Base-by-base conservation (phyloP, 2,797 vertebrate genomes). In the Liparis tanakae region DNA sequence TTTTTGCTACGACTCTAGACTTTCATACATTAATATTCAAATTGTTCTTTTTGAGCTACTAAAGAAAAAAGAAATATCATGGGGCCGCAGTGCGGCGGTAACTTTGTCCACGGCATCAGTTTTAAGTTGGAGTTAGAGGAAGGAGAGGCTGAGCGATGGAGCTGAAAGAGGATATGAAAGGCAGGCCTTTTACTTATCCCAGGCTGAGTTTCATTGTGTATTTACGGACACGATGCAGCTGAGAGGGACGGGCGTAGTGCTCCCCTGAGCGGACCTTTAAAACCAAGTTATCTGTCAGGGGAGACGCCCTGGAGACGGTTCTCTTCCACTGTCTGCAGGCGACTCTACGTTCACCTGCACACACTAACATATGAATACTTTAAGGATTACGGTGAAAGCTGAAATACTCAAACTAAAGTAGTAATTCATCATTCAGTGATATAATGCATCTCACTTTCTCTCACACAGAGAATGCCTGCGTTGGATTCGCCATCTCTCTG, bases 401-500 rank as follows among this genome's bases (percentile, higher is more conserved):
- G 14, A 51, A 53, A 53, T 53, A 53, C n/a, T 3, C 1, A 30
- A 53, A 53, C n/a, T 3, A 2, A 22, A 53, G 34, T 17, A 17
- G 10, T 30, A 14, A 55, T 51, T 46, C 53, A 55, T 13, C 46
- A 5, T 9, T 58, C 8, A 8, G 25, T 72, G 34, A 2, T 71
- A 25, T 10, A 14, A n/a, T 67, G 75, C 25, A 30, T 30, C 13
- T 75, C 5, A 43, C 14, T 22, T 58, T 67, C 37, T 73, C 61
- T 50, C 55, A 30, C 63, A 4, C 91, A 99, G 98, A 99, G 93
- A 99, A 99, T 39, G 97, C 97, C 83, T 99, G 97, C 0, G 96
- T 99, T 84, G 96, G 98, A 63, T 98, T 99, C 83, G 97, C 97
- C 75, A 96, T 99, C 90, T 98, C 97, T 65, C 95, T 99, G 58